A percentile compares a stretch with the other conserved stretches of the same genome.
Conservation (phyloP, 2,113 vertebrate species). For the Nansenia antarctica region DNA sequence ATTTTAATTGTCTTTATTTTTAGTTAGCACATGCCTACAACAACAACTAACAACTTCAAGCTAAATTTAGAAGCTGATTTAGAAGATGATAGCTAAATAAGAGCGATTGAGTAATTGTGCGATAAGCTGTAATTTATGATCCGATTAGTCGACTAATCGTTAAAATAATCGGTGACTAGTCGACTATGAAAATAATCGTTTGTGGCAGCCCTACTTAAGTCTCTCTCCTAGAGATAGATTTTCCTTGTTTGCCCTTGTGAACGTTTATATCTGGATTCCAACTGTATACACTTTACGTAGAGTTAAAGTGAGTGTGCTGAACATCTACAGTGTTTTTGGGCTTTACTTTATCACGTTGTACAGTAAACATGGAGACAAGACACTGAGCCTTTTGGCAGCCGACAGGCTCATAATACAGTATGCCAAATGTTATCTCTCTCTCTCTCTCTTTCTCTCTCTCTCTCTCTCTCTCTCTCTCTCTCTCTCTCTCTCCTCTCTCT, state of each 20-base stretch:
- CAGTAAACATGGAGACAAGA: conserved; percentile 52
- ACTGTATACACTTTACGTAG: conserved; percentile 29
- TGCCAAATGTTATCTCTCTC: not conserved
- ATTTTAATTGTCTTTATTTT: no score
- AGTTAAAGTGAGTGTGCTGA: conserved; percentile 22
- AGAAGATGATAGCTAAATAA: no score
- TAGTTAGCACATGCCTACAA: no score
- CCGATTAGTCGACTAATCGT: no score
- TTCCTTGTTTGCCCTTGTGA: not conserved
- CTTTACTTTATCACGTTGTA: conserved; percentile 54
- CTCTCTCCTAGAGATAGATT: not conserved
- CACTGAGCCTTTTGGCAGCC: conserved; percentile 41
- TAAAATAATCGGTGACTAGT: no score
- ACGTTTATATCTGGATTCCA: not conserved
- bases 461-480: not conserved
- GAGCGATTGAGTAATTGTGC: no score
- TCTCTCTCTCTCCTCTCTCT: not conserved
- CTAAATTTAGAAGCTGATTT: no score
- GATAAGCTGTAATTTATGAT: no score
- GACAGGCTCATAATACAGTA: conserved; percentile 19
- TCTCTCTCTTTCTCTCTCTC: not conserved
- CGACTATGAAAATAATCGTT: no score
- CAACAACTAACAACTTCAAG: no score
- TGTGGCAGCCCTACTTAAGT: no score
- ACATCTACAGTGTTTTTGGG: conserved; percentile 39